phyloP scores from a whole-genome alignment of 92 coral and sea anemone species.

The Epizoanthus ramosus region DNA sequence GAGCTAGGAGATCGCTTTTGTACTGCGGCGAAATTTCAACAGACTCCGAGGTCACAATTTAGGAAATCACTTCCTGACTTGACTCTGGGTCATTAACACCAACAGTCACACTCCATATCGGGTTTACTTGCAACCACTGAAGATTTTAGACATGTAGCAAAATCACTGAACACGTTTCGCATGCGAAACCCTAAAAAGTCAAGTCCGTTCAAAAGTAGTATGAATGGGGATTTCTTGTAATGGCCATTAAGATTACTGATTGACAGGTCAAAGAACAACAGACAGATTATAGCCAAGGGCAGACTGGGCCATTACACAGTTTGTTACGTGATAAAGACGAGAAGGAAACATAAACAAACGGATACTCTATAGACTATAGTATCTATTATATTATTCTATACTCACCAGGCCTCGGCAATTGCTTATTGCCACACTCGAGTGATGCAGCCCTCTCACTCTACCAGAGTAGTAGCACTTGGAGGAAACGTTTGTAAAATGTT shows the following conservation, averaged over 20 bases:
- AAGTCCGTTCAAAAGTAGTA: background rate
- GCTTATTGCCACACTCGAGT: constrained; percentile 79
- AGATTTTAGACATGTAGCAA: background rate
- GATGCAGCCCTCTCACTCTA: constrained; percentile 50
- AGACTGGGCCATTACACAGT: background rate
- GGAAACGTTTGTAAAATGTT: constrained; percentile 11
- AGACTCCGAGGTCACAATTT: no score
- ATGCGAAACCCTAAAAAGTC: no score
- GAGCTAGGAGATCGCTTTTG: constrained; percentile 6
- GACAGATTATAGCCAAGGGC: constrained; percentile 1
- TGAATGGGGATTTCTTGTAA: background rate
- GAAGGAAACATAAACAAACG: background rate
- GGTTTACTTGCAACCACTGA: background rate
- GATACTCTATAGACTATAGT: background rate
- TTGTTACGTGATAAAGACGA: background rate
- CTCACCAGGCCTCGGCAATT: constrained; percentile 85
- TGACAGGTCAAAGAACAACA: constrained; percentile 12
- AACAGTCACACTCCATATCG: background rate
- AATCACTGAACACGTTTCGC: no score
- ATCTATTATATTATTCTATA: background rate
- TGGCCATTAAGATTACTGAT: background rate
- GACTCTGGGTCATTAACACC: background rate
- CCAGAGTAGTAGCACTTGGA: constrained; percentile 70
- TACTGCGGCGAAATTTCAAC: background rate
- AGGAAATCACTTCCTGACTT: background rate